phyloP scores from a whole-genome alignment of 2,888 invertebrate species.

The Hyposoter didymator region DNA sequence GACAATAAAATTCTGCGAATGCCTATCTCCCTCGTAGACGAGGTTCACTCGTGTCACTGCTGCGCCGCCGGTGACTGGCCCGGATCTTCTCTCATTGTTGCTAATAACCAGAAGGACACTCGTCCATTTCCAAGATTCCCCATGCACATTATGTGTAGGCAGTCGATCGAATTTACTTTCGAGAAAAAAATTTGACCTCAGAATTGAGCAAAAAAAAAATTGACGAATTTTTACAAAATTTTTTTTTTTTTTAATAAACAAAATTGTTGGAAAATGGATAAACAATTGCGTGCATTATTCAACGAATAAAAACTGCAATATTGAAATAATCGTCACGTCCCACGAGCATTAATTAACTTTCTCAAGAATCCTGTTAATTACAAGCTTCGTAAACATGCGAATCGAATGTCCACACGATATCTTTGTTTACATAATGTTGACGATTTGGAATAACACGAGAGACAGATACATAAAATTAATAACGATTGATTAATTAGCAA shows the following conservation, averaged over 20 bases:
- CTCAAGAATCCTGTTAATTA: not conserved
- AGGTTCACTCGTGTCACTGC: not conserved
- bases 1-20: conserved; percentile 70
- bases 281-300: not conserved
- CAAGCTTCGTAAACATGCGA: not conserved
- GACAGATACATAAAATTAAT: conserved; percentile 63
- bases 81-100: conserved; percentile 51
- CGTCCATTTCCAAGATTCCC: conserved; percentile 17
- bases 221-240: not conserved
- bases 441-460: conserved; percentile 51
- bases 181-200: no score
- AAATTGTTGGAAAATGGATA: no score
- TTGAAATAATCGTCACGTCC: not conserved
- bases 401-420: conserved; percentile 39
- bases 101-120: conserved; percentile 45
- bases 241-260: no score
- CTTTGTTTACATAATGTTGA: conserved; percentile 50
- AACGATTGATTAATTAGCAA: conserved; percentile 52
- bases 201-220: not conserved
- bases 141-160: conserved; percentile 21
- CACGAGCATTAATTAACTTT: not conserved
- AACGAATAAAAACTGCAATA: not conserved
- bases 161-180: conserved; percentile 31
- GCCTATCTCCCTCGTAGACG: conserved; percentile 37
- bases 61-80: conserved; percentile 50